These are phyloP conservation scores for Callinectes sapidus DNA, from an alignment of 2,888 invertebrate genomes.

Conservation along the genomic window DNA sequence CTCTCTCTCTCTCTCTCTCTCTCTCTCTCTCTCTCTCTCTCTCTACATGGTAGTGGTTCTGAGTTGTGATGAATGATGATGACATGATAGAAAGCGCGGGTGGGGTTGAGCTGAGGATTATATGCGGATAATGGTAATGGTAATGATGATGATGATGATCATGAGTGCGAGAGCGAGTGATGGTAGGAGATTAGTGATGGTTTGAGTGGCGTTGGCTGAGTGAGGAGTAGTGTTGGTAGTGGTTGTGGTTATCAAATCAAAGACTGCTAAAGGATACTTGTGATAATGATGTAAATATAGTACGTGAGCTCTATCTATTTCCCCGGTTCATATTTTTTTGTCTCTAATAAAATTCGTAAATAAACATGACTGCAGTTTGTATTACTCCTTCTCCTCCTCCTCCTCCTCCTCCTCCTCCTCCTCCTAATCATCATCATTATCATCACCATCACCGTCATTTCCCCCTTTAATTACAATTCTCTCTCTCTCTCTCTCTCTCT, in stretches of 20 bases:
- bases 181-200: neutral
- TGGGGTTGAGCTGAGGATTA: neutral
- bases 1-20: neutral
- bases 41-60: neutral
- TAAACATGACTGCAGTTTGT: neutral
- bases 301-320: neutral
- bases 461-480: neutral
- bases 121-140: neutral
- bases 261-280: constrained; percentile 13
- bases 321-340: constrained; percentile 31
- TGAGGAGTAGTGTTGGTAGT: neutral
- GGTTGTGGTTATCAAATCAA: neutral
- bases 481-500: neutral
- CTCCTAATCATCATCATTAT: neutral
- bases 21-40: neutral
- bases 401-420: neutral
- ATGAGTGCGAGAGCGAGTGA: neutral
- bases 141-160: neutral
- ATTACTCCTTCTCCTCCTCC: neutral
- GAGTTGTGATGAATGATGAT: constrained; percentile 5
- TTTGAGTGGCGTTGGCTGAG: neutral
- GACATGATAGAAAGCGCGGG: neutral
- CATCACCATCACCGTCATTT: neutral
- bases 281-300: neutral
- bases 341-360: constrained; percentile 31